Conservation (phyloP, 2,888 invertebrate species). For the Trichopoda pennipes region DNA sequence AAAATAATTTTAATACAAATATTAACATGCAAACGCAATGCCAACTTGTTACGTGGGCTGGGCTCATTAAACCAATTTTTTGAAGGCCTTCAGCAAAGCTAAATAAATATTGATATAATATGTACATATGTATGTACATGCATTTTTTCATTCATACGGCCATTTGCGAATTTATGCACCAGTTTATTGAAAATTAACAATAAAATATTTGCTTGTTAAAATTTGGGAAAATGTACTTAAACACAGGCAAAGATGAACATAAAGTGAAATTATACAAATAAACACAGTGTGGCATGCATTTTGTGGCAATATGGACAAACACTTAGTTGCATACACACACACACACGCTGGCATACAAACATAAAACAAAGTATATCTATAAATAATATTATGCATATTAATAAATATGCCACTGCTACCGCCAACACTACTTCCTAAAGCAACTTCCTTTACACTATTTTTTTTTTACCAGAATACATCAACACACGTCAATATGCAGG, state of each 20-base stretch:
- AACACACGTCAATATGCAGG: constrained; percentile 46
- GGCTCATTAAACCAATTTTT: constrained; percentile 55
- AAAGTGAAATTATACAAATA: constrained; percentile 54
- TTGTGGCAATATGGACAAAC: constrained; percentile 47
- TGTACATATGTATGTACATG: too few species aligned
- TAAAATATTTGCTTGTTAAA: constrained; percentile 60
- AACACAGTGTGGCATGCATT: constrained; percentile 54
- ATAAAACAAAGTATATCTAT: constrained; percentile 16
- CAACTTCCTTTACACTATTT: constrained; percentile 45
- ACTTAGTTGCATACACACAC: background rate
- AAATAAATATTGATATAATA: constrained; percentile 67
- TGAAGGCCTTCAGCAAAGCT: constrained; percentile 33
- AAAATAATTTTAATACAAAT: constrained; percentile 40
- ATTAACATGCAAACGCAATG: background rate
- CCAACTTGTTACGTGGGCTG: constrained; percentile 15
- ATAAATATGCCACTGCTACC: constrained; percentile 30
- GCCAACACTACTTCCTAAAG: constrained; percentile 28
- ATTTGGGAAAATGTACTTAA: constrained; percentile 15
- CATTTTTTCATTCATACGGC: constrained; percentile 11
- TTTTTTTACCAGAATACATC: constrained; percentile 20
- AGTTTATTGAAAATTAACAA: constrained; percentile 70
- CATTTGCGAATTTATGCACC: constrained; percentile 50
- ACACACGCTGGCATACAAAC: background rate
- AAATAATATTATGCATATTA: constrained; percentile 65
- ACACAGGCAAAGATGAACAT: constrained; percentile 32